Evolutionary conservation across 2,797 vertebrate genomes (phyloP), one percentile per base, ranked within the genome.

Genomic region (Sylvilagus floridanus): DNA sequence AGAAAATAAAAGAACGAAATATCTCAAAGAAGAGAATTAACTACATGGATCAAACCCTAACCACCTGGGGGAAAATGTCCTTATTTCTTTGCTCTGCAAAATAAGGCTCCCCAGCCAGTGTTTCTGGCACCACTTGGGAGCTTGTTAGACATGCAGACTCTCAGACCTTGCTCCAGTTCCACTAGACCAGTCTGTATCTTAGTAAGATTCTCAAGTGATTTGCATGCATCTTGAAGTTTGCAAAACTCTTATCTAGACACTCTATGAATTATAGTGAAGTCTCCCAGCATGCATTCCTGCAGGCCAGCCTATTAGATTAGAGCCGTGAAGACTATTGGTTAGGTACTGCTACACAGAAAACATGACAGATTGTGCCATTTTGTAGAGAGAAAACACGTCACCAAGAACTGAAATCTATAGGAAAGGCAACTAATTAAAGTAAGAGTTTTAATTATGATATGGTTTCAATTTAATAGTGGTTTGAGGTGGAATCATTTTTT

Each of bases 381-480:
- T 84, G 57, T 84, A 76, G 50, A 76, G 6, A 88, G 63, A 93
- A 90, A 87, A 17, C 4, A 65, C 54, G 24, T 47, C 62, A 57
- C 63, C 78, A 75, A 84, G 94, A 42, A 57, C 21, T 73, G 57
- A 95, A 52, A 32, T 50, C 32, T 72, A 30, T 35, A 78, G 54
- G 17, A 84, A 88, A 82, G 30, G 37, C 72, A 88, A 75, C 71
- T 90, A 42, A 66, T 87, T 93, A 77, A 81, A 82, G 63, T 50
- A 84, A 76, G 69, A 57, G 17, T 42, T 76, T 90, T 86, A 82
- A 37, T 26, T 94, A 66, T 66, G 79, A 72, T 42, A 93, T 17
- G 19, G 11, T 19, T 91, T 87, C 32, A 84, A 91, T 91, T 96
- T 91, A 92, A 28, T 14, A 87, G 60, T 68, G 42, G 28, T 68